Conservation (phyloP, 2,888 invertebrate genomes). For the Hydraecia micacea region DNA sequence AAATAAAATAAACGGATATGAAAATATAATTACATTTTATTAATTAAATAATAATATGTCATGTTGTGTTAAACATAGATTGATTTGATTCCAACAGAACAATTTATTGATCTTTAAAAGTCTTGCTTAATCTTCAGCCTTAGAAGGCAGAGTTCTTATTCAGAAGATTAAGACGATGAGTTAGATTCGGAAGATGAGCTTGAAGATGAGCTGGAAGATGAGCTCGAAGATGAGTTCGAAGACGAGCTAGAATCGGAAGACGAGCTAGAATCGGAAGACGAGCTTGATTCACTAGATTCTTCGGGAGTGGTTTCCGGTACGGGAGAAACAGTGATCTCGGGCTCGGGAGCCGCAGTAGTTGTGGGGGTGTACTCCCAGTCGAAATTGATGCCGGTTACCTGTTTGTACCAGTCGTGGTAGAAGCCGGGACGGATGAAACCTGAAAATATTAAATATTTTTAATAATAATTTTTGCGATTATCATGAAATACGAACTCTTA, state of each 20-base stretch:
- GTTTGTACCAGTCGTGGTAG: conserved; percentile 72
- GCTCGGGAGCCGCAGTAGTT: background rate
- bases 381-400: conserved; percentile 70
- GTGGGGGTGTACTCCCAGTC: conserved; percentile 53
- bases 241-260: conserved; percentile 5
- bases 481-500: background rate
- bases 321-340: background rate
- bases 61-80: background rate
- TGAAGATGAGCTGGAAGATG: background rate
- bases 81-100: background rate
- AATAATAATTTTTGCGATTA: background rate
- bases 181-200: conserved; percentile 15
- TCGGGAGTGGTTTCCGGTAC: no score
- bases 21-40: conserved; percentile 7
- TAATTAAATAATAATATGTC: background rate
- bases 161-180: conserved; percentile 26
- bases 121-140: background rate
- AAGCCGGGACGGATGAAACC: conserved; percentile 74
- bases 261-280: no score
- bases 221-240: background rate
- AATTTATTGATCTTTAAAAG: background rate
- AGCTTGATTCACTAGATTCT: conserved; percentile 12
- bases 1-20: background rate
- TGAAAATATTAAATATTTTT: conserved; percentile 14
- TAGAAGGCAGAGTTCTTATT: background rate